Evolutionary conservation across 2,888 invertebrate species (phyloP).

Genomic region (Pyrochroa serraticornis): DNA sequence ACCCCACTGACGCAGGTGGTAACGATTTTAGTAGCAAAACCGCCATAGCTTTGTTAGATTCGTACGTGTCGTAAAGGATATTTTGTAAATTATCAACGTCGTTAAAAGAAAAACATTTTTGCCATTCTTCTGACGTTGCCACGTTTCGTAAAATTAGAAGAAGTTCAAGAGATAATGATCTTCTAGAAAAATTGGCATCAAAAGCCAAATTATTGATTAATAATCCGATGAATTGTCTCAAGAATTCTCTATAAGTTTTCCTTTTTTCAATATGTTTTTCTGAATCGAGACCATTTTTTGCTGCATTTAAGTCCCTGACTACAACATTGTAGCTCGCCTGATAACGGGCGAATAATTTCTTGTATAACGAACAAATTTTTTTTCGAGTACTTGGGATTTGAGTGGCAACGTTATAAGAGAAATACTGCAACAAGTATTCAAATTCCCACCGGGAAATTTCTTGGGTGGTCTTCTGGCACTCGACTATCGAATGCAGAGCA

Average conservation of each 20-base stretch:
- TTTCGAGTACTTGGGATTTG: conserved; percentile 73
- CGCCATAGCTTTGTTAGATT: conserved; percentile 74
- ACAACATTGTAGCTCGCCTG: conserved; percentile 58
- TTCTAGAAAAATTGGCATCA: conserved; percentile 48
- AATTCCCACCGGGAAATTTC: conserved; percentile 67
- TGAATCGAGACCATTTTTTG: conserved; percentile 2
- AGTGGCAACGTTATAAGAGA: conserved; percentile 72
- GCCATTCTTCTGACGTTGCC: conserved; percentile 41
- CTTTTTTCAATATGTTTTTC: conserved; percentile 36
- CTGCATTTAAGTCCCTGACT: conserved; percentile 33
- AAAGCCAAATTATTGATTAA: conserved; percentile 42
- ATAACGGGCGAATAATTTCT: conserved; percentile 68
- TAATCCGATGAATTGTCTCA: conserved; percentile 33
- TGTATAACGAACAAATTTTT: conserved; percentile 69
- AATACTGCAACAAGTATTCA: conserved; percentile 65
- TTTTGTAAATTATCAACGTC: conserved; percentile 47
- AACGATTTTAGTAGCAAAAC: conserved; percentile 62
- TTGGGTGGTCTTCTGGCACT: conserved; percentile 77
- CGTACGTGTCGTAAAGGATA: conserved; percentile 71
- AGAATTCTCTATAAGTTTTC: conserved; percentile 37
- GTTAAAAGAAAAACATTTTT: conserved; percentile 38
- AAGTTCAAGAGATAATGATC: conserved; percentile 47
- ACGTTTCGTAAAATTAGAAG: conserved; percentile 39
- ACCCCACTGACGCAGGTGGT: conserved; percentile 49
- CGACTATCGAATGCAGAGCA: conserved; percentile 72